Evolutionary conservation across 2,888 invertebrate genomes (phyloP), one percentile per base, ranked within the genome.

Genomic region (Sphaeridia pumilis): DNA sequence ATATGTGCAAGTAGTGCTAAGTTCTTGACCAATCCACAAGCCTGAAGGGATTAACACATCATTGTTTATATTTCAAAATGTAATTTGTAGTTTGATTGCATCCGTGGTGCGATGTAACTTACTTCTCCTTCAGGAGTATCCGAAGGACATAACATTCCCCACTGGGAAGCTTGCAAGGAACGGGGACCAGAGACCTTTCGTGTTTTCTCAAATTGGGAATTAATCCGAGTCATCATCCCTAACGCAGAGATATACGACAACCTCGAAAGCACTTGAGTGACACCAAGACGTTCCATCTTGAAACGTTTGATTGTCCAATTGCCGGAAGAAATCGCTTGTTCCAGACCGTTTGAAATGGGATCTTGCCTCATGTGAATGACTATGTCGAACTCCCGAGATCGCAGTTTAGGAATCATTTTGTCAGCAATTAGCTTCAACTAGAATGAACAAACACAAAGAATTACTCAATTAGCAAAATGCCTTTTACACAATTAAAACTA

Each of bases 301-400:
- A 99, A 99, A 69, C 98, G 79, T 73, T 95, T 95, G 56, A 99
- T 94, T 0, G 87, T 90, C 98, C 98, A 99, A 71, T 98, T 99
- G n/a, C 92, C 87, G 5, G 92, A 86, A n/a, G 95, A 88, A 66
- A 99, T 92, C 1, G 97, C 93, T 59, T 86, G 84, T 59, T 89
- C 87, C 44, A 99, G 72, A 41, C 93, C 92, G 70, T 86, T 88
- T 0, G 95, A 93, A 43, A 99, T 97, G 67, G 86, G 77, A 70
- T 93, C 92, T 35, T 90, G 87, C 66, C 92, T 76, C 85, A 99
- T 94, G 67, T 97, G 90, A 68, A 89, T 92, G 0, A 89, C 85
- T 49, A 97, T 86, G 73, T 99, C 98, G 73, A 98, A 94, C 61
- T 92, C 93, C 0, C 92, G 87, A 0, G 94, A 93, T 72, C 90